phyloP scores from a whole-genome alignment of 2,797 vertebrate genomes.

The Myiotriccus ornatus region DNA sequence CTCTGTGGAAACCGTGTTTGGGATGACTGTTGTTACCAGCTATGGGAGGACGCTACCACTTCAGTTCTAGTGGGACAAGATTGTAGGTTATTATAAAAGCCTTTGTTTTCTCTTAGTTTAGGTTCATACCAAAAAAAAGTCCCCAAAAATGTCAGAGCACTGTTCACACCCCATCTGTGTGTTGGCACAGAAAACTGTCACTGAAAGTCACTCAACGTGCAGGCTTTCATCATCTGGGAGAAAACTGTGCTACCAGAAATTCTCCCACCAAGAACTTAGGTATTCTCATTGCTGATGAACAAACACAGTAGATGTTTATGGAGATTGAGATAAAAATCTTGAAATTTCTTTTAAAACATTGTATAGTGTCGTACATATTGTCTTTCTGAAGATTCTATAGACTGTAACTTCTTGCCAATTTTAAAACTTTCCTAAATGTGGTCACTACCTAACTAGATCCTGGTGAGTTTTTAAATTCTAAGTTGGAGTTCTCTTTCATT shows the following conservation, averaged over 20 bases:
- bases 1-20: background rate
- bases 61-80: too few relatives aligned
- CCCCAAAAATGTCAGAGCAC: background rate
- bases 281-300: background rate
- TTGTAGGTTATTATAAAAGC: background rate
- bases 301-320: background rate
- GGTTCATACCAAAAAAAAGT: background rate
- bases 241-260: background rate
- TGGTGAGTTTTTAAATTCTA: background rate
- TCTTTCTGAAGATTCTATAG: background rate
- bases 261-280: background rate
- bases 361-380: background rate
- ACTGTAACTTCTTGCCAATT: background rate
- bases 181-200: background rate
- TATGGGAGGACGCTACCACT: rapidly evolving
- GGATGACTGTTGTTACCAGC: rapidly evolving
- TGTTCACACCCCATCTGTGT: background rate
- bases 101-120: background rate
- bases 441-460: background rate
- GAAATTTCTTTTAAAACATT: background rate
- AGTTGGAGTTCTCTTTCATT: background rate
- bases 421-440: background rate
- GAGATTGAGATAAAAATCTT: background rate
- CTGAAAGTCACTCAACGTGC: background rate
- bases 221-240: background rate